These are phyloP conservation scores for Zaprionus davidi DNA, from an alignment of 1,140 invertebrate species.

Conservation along the genomic window DNA sequence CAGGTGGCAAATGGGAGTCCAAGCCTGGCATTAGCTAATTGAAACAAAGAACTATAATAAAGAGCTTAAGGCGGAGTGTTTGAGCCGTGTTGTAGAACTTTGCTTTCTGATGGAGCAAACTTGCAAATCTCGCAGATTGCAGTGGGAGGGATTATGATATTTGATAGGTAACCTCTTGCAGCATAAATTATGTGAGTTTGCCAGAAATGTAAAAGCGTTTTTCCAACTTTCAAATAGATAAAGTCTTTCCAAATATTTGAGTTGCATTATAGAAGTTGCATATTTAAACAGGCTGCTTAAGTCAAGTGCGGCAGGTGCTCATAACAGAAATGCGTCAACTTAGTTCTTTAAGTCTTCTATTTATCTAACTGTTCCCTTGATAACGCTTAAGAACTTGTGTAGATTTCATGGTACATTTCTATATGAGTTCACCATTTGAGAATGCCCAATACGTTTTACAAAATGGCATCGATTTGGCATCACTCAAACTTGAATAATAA, in stretches of 20 bases:
- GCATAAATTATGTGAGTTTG: background rate
- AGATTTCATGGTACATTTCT: too few species aligned
- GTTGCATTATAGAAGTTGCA: too few species aligned
- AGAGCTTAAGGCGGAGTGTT: background rate
- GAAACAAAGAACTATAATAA: slow-evolving; percentile 12
- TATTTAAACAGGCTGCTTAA: too few species aligned
- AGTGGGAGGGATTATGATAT: background rate
- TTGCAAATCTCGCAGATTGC: background rate
- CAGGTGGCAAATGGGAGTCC: background rate
- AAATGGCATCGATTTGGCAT: background rate
- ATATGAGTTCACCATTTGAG: background rate
- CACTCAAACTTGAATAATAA: background rate
- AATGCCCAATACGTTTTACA: background rate
- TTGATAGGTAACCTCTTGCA: background rate
- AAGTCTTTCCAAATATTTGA: background rate
- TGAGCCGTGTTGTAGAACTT: background rate
- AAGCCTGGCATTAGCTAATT: slow-evolving; percentile 17
- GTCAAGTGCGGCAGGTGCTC: too few species aligned
- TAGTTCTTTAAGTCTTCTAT: too few species aligned
- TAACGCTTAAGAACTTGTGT: too few species aligned
- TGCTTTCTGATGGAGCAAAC: background rate
- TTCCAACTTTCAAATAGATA: background rate
- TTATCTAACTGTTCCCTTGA: too few species aligned
- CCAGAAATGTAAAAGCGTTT: background rate
- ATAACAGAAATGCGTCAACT: too few species aligned